Base-by-base conservation (phyloP, 1,140 invertebrate species). In the Whitmania pigra region DNA sequence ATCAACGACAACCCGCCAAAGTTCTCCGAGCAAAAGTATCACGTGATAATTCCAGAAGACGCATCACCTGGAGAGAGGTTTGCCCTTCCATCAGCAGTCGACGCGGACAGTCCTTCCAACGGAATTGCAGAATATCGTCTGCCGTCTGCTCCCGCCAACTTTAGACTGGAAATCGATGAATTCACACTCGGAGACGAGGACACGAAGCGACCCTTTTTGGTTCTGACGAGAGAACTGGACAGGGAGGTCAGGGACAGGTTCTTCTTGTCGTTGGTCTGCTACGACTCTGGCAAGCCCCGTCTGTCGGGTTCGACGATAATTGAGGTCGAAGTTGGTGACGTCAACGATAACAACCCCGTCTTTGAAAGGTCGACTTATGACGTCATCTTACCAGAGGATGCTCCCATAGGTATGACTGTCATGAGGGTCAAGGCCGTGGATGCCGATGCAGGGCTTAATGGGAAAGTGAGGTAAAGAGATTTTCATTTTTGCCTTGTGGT, bases 321-420 rank as follows among this genome's bases (percentile, higher is more conserved):
- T 25, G 36, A 25, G 49, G 53, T 74, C 43, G 29, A 55, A 0
- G 63, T 74, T 20, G 54, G 60, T 17, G 79, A 81, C 68, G 76
- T 76, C 22, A 81, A 81, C 75, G 80, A 81, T 71, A 78, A 80
- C 72, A 71, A 75, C 0, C 82, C 84, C 4, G 76, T 76, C 22
- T 86, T 86, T 76, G 76, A 75, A 15, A 77, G 81, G 13, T 67
- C 74, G 6, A 75, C 76, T 13, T 85, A 86, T 75, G 75, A 80
- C 40, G 82, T 82, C 40, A 89, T 85, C 36, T 90, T 96, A 0
- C 87, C 87, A 75, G 93, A 97, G 81, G 94, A 94, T 79, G 90
- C 93, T 78, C 88, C 90, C 0, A 85, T 88, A 9, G 92, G 91
- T n/a, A 91, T 89, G 0, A 89, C 87, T 77, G 88, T 95, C 69